Base-by-base conservation (phyloP, 2,888 invertebrate genomes). In the Exephanes ischioxanthus region DNA sequence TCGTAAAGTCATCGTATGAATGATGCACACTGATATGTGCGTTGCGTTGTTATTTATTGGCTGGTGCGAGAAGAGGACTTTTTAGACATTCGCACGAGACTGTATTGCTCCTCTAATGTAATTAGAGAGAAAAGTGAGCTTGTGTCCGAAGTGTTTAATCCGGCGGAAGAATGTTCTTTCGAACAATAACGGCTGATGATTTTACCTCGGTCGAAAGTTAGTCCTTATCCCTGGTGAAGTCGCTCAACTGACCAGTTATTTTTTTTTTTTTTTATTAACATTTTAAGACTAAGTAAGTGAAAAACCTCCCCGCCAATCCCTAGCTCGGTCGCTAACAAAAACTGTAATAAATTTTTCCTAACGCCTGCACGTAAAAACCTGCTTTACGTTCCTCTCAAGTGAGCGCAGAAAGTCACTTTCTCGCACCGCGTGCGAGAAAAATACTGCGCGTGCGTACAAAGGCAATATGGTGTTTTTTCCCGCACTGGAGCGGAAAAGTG, bases 131-230 rank as follows among this genome's bases (percentile, higher is more conserved):
- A 55, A 63, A 66, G 58, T 33, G 73, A 75, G 72, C 72, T 71
- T 75, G 84, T 86, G 87, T 86, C 86, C 83, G 87, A 86, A 86
- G 85, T 76, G 9, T 79, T 67, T 45, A 5, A 37, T 70, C 61
- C 41, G 48, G 79, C 30, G 26, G 68, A 58, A 67, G 53, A 75
- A 45, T 33, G 48, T 41, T 71, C 66, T 37, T 26, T 11, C 58
- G 55, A 26, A 58, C 55, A 33, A 55, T 70, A 61, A 45, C 26
- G 58, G 3, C 26, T n/a, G 16, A 14, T 76, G 48, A 55, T 63
- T 26, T 72, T 68, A 61, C 19, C 67, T 68, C 66, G 67, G 76
- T 68, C 26, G 51, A 72, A 51, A 76, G 71, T 76, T 66, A 22
- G 30, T 33, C 37, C 51, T 16, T 51, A 16, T 70, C 16, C 30